Evolutionary conservation across 2,888 invertebrate species (phyloP), one percentile per base, ranked within the genome.

Genomic region (Mylabris sibirica): DNA sequence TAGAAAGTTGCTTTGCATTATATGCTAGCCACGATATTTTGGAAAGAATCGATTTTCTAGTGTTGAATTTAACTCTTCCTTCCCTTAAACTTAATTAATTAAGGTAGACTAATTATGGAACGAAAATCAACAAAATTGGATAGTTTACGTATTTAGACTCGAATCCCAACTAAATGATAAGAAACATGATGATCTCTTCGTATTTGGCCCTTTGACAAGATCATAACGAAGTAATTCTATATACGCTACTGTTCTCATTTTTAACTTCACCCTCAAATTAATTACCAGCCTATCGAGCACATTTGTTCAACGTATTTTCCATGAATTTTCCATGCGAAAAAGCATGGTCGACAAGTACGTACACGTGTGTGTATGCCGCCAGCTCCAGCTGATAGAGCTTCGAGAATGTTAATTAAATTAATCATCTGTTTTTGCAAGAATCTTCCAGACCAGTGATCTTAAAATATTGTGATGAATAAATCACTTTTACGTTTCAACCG

Each of bases 391-490:
- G 24, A 60, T 35, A 38, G n/a, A 20, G 17, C 60, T 53, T 12
- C 30, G 60, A 65, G 71, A 77, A 76, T 74, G 72, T 73, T 74
- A 75, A 75, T 75, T 77, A 63, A 75, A 77, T 78, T 75, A 76
- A 76, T 77, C 76, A 76, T 71, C 75, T 72, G 75, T 77, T 77
- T 75, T 73, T 73, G 67, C 66, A 65, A 30, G 66, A 64, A 68
- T 71, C 70, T 70, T 71, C 69, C 75, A 72, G 73, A 64, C 72
- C 74, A 70, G 66, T 70, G 75, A 67, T 70, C 68, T 71, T 70
- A 69, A 76, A 76, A 30, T 30, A 30, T 30, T 30, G 30, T 30
- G 67, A 74, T 71, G 67, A 66, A 75, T 75, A 77, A 77, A 77
- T 76, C 75, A 72, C 72, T 73, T 30, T 70, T 72, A 73, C 72